phyloP scores from a whole-genome alignment of 2,797 vertebrate species.

The Gila robusta region DNA sequence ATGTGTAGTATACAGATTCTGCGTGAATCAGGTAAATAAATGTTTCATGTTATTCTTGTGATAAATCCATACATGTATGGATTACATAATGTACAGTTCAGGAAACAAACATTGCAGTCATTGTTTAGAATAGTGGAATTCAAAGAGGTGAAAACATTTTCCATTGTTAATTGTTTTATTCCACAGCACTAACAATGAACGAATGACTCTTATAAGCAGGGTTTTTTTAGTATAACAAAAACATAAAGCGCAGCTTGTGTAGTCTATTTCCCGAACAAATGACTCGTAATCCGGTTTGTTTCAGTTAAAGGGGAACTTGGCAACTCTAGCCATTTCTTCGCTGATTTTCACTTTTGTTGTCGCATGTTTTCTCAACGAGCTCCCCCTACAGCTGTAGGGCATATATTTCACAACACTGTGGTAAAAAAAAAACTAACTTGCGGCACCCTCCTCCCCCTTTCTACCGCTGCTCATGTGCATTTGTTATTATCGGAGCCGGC shows the following conservation, averaged over 20 bases:
- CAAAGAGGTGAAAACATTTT: background rate
- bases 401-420: no score
- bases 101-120: background rate
- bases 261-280: background rate
- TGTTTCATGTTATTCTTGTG: background rate
- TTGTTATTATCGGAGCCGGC: no score
- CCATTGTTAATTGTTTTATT: conserved; percentile 1
- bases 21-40: background rate
- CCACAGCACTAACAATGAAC: background rate
- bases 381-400: no score
- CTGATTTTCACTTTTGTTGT: no score
- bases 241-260: background rate
- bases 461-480: no score
- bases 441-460: no score
- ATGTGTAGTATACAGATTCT: background rate
- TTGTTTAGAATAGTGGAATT: background rate
- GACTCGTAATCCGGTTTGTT: background rate
- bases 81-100: background rate
- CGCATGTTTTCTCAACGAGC: no score
- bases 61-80: background rate
- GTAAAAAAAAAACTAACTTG: no score
- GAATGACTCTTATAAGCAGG: background rate
- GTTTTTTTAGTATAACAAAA: background rate
- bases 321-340: no score
- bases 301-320: background rate